Percentiles rank a stretch among this genome's conserved stretches.
These are phyloP conservation scores for Prionace glauca DNA, from an alignment of 2,797 vertebrate species.

Conservation along the genomic window DNA sequence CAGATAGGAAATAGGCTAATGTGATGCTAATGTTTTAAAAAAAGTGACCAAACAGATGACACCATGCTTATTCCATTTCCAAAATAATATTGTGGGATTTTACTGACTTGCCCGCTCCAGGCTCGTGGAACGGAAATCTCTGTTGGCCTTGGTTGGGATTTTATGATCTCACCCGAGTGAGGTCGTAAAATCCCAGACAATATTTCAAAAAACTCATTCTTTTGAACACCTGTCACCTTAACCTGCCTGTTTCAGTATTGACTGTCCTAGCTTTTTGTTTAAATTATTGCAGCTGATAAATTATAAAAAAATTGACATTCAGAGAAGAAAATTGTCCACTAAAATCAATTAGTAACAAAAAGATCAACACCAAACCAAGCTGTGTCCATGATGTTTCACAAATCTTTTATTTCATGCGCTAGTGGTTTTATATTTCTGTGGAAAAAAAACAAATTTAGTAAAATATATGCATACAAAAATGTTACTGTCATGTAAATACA, in stretches of 20 bases:
- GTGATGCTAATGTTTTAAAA: neutral
- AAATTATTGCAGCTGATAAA: neutral
- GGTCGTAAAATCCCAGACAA: too few species aligned
- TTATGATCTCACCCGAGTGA: too few species aligned
- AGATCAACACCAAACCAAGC: neutral
- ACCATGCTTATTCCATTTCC: neutral
- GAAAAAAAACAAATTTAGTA: slow-evolving; percentile 3
- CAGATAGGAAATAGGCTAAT: neutral
- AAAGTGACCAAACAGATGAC: neutral
- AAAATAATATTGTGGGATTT: neutral
- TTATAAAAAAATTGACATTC: neutral
- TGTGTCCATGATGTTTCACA: neutral
- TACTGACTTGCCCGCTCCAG: too few species aligned
- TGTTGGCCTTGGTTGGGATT: too few species aligned
- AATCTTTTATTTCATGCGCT: slow-evolving; percentile 18
- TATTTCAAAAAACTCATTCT: too few species aligned
- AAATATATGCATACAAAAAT: slow-evolving; percentile 26
- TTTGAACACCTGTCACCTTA: neutral
- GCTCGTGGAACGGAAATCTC: too few species aligned
- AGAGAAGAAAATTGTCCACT: neutral
- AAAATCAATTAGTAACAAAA: neutral
- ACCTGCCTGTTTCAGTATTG: neutral
- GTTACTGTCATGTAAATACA: neutral
- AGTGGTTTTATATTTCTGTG: slow-evolving; percentile 22
- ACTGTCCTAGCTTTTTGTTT: neutral